Conservation (phyloP, 2,113 vertebrate genomes). For the Sinocyclocheilus maitianheensis region DNA sequence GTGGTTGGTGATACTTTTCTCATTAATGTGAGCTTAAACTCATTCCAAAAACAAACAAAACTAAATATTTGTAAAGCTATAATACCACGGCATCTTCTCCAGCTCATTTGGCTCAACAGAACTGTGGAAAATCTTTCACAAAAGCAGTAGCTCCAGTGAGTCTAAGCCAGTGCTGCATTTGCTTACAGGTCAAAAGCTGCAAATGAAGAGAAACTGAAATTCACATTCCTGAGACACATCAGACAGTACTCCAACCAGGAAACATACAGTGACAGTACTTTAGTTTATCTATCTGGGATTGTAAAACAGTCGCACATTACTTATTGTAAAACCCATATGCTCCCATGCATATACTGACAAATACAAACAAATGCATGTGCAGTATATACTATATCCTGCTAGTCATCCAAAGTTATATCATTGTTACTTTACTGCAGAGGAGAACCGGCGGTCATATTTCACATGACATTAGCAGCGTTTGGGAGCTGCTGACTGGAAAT, state of each 20-base stretch:
- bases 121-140: not conserved
- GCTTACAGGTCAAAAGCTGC: not conserved
- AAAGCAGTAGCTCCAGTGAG: not conserved
- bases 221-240: not conserved
- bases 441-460: not conserved
- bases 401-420: not conserved
- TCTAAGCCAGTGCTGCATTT: not conserved
- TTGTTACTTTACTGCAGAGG: not conserved
- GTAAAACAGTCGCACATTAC: not conserved
- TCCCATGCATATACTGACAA: not conserved
- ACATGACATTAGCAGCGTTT: constrained; percentile 3
- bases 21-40: not conserved
- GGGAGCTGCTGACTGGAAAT: not conserved
- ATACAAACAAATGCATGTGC: not conserved
- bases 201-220: not conserved
- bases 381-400: not conserved
- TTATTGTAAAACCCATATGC: not conserved
- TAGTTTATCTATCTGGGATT: not conserved
- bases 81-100: not conserved
- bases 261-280: not conserved
- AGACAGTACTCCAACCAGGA: not conserved
- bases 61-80: not conserved
- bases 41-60: constrained; percentile 12
- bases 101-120: not conserved
- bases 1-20: not conserved